Conservation (phyloP, 2,888 invertebrate genomes). For the Hymenopus coronatus region DNA sequence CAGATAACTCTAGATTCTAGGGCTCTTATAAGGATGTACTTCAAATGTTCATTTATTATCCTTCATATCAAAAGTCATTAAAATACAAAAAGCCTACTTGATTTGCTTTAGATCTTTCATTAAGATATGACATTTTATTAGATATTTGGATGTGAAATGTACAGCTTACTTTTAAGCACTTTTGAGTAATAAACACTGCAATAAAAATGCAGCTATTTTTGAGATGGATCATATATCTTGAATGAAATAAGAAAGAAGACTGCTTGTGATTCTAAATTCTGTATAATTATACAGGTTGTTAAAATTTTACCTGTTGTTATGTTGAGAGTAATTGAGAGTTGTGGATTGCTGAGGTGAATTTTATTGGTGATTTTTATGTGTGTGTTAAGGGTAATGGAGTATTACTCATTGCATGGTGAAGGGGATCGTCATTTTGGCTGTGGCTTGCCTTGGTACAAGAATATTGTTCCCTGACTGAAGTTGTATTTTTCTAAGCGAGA, state of each 20-base stretch:
- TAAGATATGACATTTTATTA: no score
- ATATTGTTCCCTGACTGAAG: slow-evolving; percentile 30
- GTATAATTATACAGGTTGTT: not conserved
- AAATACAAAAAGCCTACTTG: no score
- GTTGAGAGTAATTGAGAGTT: not conserved
- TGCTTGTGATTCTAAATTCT: not conserved
- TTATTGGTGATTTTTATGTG: not conserved
- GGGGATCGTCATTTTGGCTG: slow-evolving; percentile 33
- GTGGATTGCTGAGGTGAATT: slow-evolving; percentile 3
- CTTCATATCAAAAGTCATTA: no score
- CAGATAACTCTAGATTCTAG: no score
- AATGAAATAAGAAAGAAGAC: not conserved
- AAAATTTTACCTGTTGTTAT: not conserved
- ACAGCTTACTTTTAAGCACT: not conserved
- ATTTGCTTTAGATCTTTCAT: no score
- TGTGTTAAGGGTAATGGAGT: not conserved
- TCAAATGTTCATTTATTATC: no score
- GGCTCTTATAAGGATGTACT: no score
- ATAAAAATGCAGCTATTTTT: not conserved
- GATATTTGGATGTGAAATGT: not conserved
- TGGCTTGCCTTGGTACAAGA: slow-evolving; percentile 38
- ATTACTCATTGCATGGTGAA: not conserved
- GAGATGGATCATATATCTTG: not conserved
- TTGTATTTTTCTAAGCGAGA: slow-evolving; percentile 36
- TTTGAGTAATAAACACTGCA: not conserved